Evolutionary conservation across 2,113 vertebrate genomes (phyloP), one percentile per base, ranked within the genome.

Genomic region (Pelodiscus sinensis): DNA sequence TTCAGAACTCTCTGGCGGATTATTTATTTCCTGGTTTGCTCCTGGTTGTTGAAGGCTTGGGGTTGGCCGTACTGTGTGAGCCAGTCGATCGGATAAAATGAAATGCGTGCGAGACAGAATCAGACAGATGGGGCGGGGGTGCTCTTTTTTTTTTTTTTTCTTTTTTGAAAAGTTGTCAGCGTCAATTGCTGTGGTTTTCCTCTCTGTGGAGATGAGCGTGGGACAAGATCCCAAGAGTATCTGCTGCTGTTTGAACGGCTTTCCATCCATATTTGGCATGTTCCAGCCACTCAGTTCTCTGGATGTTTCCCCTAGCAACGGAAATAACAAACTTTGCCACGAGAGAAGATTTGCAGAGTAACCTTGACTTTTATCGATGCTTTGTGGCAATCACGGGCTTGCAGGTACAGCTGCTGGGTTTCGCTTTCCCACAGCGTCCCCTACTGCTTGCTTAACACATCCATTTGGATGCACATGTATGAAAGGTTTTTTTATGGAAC

Each of bases 401-500:
- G 90, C 96, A 96, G 96, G 95, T 97, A 89, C 65, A 54, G 77
- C 88, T 85, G 75, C 92, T 0, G 85, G 18, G 3, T 96, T 97
- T 96, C 15, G 79, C 94, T 97, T 95, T 94, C 95, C 94, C 95
- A 97, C 94, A 97, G 94, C 97, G 97, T 96, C 96, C 97, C 96
- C 97, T 97, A 11, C 95, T 96, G 97, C 96, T 92, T 73, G 93
- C 78, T 65, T 65, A 75, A 60, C 96, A 92, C 92, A 86, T 91
- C 96, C 89, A 75, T 54, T 10, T 5, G 65, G 83, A 83, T 68
- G 0, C 58, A 5, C 3, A 0, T 1, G 7, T 1, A 3, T 1
- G 9, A 22, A 52, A 18, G 6, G 60, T 58, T n/a, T 19, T 57
- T 7, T 35, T 2, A 50, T 35, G 5, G 81, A 44, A 68, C n/a